These are phyloP conservation scores for Acrocyrtus sp. DNA, from an alignment of 2,888 invertebrate genomes.

Conservation along the genomic window DNA sequence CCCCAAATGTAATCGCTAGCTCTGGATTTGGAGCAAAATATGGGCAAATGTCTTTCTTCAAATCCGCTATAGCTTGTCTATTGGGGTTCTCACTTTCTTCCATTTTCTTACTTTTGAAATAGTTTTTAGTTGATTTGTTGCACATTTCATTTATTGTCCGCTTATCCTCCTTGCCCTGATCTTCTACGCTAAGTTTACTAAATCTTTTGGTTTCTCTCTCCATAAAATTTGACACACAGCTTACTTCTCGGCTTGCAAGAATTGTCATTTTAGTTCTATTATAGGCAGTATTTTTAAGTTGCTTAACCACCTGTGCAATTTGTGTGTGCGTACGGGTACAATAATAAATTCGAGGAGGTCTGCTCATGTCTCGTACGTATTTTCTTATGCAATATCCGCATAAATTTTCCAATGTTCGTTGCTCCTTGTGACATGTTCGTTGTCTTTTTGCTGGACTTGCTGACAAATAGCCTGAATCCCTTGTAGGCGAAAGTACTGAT, in stretches of 20 bases:
- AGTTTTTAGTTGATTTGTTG: slow-evolving; percentile 10
- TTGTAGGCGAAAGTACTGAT: too few relatives aligned
- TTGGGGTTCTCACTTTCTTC: not conserved
- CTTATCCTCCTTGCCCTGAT: not conserved
- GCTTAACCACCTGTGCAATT: slow-evolving; percentile 55
- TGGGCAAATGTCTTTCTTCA: slow-evolving; percentile 11
- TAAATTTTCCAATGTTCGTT: not conserved
- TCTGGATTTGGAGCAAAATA: slow-evolving; percentile 12
- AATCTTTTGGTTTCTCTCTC: not conserved
- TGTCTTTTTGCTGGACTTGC: slow-evolving; percentile 15
- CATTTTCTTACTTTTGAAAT: not conserved
- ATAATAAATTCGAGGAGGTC: slow-evolving; percentile 52
- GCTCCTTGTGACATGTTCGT: slow-evolving; percentile 4
- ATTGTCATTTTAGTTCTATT: slow-evolving; percentile 49
- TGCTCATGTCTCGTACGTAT: not conserved
- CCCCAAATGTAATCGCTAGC: not conserved
- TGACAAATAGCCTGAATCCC: too few relatives aligned
- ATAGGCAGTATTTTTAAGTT: slow-evolving; percentile 50
- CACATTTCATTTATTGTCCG: slow-evolving; percentile 25
- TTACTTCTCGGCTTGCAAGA: slow-evolving; percentile 47
- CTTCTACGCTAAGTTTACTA: not conserved
- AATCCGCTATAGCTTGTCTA: not conserved
- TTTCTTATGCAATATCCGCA: slow-evolving; percentile 38
- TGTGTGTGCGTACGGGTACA: slow-evolving; percentile 57
- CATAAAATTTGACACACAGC: slow-evolving; percentile 29